phyloP scores from a whole-genome alignment of 2,888 invertebrate species.

The Euproctis similis region DNA sequence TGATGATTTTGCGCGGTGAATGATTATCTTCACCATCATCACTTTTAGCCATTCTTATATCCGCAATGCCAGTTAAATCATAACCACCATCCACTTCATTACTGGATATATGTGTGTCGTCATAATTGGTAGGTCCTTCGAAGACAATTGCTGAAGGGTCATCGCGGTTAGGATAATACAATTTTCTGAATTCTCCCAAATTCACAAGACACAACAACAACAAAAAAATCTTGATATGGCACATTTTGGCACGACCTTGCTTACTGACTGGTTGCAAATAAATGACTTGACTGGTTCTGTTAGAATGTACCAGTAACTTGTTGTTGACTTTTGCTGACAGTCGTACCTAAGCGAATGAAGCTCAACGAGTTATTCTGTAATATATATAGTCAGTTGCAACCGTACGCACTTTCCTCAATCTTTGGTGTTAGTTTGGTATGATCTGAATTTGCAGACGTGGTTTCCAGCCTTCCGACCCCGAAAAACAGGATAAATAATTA shows the following conservation, averaged over 20 bases:
- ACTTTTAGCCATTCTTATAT: constrained; percentile 21
- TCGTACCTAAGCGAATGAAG: constrained; percentile 23
- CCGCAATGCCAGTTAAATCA: too few species aligned
- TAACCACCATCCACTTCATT: too few species aligned
- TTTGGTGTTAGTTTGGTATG: constrained; percentile 10
- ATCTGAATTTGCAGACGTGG: constrained; percentile 1
- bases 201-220: constrained; percentile 16
- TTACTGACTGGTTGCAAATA: constrained; percentile 18
- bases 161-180: constrained; percentile 32
- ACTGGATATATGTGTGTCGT: not conserved
- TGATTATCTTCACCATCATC: constrained; percentile 19
- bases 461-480: not conserved
- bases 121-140: constrained; percentile 44
- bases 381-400: constrained; percentile 11
- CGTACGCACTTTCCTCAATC: constrained; percentile 10
- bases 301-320: constrained; percentile 8
- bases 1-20: not conserved
- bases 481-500: too few species aligned
- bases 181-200: constrained; percentile 14
- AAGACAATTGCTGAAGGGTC: constrained; percentile 45
- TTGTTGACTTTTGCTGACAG: constrained; percentile 9
- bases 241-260: constrained; percentile 23
- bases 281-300: constrained; percentile 19
- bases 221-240: constrained; percentile 9
- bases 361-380: constrained; percentile 14